These are phyloP conservation scores for Deroplatys truncata DNA, from an alignment of 2,888 invertebrate genomes.

Conservation along the genomic window DNA sequence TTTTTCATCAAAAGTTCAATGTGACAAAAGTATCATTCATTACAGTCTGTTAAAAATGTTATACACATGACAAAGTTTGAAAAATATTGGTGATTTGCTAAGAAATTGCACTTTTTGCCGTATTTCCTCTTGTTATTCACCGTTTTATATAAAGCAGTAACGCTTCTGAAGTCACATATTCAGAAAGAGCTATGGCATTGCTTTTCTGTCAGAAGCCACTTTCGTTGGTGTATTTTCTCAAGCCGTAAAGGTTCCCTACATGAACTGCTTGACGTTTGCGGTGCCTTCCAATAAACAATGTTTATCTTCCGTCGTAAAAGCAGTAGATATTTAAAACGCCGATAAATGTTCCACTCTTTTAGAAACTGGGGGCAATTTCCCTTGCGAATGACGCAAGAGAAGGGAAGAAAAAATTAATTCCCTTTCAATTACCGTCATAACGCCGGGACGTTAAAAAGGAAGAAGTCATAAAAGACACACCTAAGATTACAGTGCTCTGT, in stretches of 20 bases:
- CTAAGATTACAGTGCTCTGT: background rate
- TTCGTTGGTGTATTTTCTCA: background rate
- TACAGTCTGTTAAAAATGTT: no score
- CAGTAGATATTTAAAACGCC: background rate
- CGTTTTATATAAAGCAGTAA: no score
- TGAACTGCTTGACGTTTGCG: background rate
- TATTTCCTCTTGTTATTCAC: no score
- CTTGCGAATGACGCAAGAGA: background rate
- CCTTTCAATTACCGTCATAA: background rate
- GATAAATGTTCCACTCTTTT: background rate
- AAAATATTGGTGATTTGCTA: no score
- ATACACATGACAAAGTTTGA: no score
- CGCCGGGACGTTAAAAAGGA: background rate
- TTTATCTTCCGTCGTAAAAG: background rate
- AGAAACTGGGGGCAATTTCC: background rate
- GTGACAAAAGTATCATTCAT: no score
- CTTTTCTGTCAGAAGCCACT: background rate
- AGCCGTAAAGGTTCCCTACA: background rate
- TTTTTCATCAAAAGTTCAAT: no score
- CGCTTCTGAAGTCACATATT: no score
- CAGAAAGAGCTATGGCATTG: no score
- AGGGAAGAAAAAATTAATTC: background rate
- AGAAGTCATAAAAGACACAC: background rate
- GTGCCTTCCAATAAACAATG: background rate
- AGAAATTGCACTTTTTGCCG: no score